Evolutionary conservation across 2,113 vertebrate species (phyloP), one percentile per base, ranked within the genome.

Genomic region (Malurus elegans): DNA sequence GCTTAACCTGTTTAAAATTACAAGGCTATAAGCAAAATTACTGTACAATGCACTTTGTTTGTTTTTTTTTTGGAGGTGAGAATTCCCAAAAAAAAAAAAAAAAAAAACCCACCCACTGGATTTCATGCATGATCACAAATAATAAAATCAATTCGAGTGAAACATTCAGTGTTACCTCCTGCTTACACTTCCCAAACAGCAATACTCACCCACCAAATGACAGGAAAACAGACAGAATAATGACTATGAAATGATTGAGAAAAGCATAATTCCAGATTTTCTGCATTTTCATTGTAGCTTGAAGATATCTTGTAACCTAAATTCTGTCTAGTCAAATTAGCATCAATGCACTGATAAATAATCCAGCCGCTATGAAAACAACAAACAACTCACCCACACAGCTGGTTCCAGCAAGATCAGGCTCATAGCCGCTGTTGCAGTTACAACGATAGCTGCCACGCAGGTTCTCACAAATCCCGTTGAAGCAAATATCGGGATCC

Each of bases 391-490:
- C 81, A 98, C 98, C 98, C 54, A 98, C 86, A 90, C 98, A 98
- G 29, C 67, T 97, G 74, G 89, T 98, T 79, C 98, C 98, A 62
- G 96, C 97, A 82, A 83, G 34, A 88, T 98, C 97, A 14, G 97
- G 96, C 90, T 98, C 97, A 16, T 98, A 98, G 47, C 98, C 98
- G 29, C 79, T 95, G 95, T 98, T 98, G 86, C 98, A 98, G 70
- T 98, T 97, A 72, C 98, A 98, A 66, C 97, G 98, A 88, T 97
- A 98, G 70, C 97, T 94, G 34, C 98, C 98, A 65, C 87, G 96
- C 29, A 98, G 92, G 75, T 98, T 98, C 95, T 98, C 98, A 96
- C 98, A 98, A 64, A 97, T 81, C 42, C 98, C 98, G 83, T 98
- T 98, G 44, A 97, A 79, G 72, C 98, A 98, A 95, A 98, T 98